Conservation (phyloP, 2,113 vertebrate genomes). For the Puffinus mauretanicus region DNA sequence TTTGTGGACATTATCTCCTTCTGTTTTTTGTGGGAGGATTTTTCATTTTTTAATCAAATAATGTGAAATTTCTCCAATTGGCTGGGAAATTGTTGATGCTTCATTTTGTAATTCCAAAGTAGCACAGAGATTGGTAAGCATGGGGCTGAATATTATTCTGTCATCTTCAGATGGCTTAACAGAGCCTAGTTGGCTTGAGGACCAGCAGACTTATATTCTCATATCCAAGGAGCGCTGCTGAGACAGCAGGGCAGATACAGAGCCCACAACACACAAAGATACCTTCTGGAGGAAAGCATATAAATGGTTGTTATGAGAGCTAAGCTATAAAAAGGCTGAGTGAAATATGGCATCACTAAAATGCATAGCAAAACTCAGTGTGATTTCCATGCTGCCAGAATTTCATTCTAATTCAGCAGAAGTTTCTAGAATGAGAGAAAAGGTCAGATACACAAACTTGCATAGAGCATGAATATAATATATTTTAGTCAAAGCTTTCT, state of each 20-base stretch:
- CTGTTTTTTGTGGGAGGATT: rapidly evolving
- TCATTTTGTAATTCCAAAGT: neutral
- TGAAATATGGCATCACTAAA: conserved; percentile 45
- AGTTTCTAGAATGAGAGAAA: conserved; percentile 13
- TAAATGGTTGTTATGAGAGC: neutral
- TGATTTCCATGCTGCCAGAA: neutral
- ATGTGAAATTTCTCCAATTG: neutral
- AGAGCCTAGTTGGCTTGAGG: neutral
- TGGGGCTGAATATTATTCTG: neutral
- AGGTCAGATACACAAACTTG: conserved; percentile 26
- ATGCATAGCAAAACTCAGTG: neutral
- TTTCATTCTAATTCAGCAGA: conserved; percentile 35
- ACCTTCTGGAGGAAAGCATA: neutral
- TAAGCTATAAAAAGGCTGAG: conserved; percentile 6
- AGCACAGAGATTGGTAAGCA: neutral
- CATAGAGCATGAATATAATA: neutral
- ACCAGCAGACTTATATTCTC: neutral
- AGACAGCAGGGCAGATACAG: neutral
- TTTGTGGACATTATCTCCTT: neutral
- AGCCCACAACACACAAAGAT: neutral
- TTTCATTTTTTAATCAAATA: neutral
- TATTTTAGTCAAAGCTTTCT: neutral
- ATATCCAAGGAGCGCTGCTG: neutral
- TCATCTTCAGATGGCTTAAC: neutral
- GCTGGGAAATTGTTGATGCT: neutral